phyloP scores from a whole-genome alignment of 2,797 vertebrate species.

The Chloroceryle inda region DNA sequence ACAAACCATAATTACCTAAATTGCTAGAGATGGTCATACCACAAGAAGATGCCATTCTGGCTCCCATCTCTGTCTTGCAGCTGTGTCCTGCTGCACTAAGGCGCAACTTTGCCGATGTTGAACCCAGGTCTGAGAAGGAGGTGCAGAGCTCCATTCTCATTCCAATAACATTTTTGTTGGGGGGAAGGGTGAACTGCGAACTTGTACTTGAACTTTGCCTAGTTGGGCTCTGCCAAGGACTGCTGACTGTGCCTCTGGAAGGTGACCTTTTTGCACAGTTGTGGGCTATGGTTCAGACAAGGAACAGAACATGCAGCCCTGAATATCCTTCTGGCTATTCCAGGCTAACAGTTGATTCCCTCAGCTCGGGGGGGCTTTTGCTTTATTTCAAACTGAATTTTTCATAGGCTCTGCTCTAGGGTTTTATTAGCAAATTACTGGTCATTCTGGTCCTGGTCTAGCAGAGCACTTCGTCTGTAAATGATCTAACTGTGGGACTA shows the following conservation, averaged over 20 bases:
- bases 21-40: neutral
- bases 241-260: neutral
- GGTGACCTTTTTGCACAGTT: neutral
- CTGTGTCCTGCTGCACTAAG: neutral
- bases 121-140: neutral
- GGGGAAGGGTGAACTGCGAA: neutral
- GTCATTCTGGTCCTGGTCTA: neutral
- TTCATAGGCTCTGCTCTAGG: neutral
- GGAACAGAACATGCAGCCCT: neutral
- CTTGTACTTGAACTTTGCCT: neutral
- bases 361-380: neutral
- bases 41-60: neutral
- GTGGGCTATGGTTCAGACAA: neutral
- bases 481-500: neutral
- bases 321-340: neutral
- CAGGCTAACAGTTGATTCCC: neutral
- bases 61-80: neutral
- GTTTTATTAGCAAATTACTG: neutral
- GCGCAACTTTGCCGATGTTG: neutral
- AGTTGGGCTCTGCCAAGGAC: neutral
- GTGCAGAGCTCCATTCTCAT: neutral
- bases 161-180: neutral
- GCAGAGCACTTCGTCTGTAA: neutral
- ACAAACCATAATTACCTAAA: neutral
- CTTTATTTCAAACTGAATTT: neutral